Conservation (phyloP, 2,113 vertebrate species). For the Cervus canadensis region DNA sequence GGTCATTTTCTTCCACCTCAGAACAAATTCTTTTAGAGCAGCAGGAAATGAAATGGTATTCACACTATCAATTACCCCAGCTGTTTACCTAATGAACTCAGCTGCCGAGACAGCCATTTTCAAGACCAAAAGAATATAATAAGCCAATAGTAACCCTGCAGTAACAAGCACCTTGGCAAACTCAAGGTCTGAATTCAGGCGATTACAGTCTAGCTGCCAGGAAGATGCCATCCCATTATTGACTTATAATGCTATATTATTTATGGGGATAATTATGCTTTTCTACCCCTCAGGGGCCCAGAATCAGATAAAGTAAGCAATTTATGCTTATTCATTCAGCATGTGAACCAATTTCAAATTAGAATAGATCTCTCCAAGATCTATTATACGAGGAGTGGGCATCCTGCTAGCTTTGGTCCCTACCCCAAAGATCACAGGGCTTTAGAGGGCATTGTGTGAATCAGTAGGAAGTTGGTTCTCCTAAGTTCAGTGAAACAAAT, state of each 20-base stretch:
- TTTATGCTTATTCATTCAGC: slow-evolving; percentile 64
- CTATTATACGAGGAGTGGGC: not conserved
- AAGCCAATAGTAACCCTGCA: slow-evolving; percentile 23
- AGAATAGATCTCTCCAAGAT: slow-evolving; percentile 56
- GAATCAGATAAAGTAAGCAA: slow-evolving; percentile 55
- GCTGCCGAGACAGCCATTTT: slow-evolving; percentile 25
- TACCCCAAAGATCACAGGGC: slow-evolving; percentile 39
- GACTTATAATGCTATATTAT: slow-evolving; percentile 71
- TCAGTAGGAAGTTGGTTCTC: slow-evolving; percentile 43
- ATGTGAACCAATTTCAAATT: slow-evolving; percentile 63
- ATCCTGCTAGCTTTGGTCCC: not conserved
- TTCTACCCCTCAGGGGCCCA: slow-evolving; percentile 40
- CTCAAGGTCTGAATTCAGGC: not conserved
- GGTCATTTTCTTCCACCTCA: slow-evolving; percentile 59
- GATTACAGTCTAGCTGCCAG: slow-evolving; percentile 55
- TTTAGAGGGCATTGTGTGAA: slow-evolving; percentile 42
- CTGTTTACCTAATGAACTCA: slow-evolving; percentile 65
- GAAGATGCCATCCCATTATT: slow-evolving; percentile 58
- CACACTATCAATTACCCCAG: slow-evolving; percentile 69
- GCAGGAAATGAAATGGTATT: slow-evolving; percentile 65
- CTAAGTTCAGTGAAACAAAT: slow-evolving; percentile 50
- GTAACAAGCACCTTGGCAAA: slow-evolving; percentile 47
- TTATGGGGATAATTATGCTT: slow-evolving; percentile 72
- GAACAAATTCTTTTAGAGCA: slow-evolving; percentile 62
- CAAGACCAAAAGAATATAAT: slow-evolving; percentile 43